phyloP scores from a whole-genome alignment of 2,888 invertebrate genomes.

The Dryobotodes eremita region DNA sequence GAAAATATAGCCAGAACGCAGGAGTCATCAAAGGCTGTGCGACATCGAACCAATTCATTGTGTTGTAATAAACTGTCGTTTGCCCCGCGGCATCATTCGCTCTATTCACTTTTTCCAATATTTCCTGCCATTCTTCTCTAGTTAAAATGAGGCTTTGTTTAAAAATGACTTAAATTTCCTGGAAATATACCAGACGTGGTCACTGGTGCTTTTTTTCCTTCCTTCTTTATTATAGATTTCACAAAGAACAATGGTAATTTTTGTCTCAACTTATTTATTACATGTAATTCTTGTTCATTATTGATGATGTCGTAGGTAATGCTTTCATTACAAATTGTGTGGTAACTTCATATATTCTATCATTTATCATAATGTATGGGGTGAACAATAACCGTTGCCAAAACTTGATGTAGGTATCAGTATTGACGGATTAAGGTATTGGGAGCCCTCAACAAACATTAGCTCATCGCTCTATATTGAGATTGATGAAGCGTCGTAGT shows the following conservation, averaged over 20 bases:
- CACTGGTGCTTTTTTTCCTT: slow-evolving; percentile 15
- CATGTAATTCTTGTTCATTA: not conserved
- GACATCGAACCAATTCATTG: slow-evolving; percentile 58
- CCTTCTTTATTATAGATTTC: slow-evolving; percentile 3
- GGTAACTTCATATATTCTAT: slow-evolving; percentile 9
- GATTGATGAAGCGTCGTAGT: slow-evolving; percentile 51
- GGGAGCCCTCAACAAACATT: slow-evolving; percentile 42
- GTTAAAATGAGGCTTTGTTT: slow-evolving; percentile 55
- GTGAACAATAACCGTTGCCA: slow-evolving; percentile 38
- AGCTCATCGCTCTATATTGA: slow-evolving; percentile 42
- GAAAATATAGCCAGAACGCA: slow-evolving; percentile 37
- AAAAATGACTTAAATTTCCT: slow-evolving; percentile 44
- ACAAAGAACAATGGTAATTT: slow-evolving; percentile 8
- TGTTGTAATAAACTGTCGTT: slow-evolving; percentile 59
- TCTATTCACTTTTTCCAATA: slow-evolving; percentile 52
- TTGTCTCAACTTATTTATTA: not conserved
- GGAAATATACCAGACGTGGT: slow-evolving; percentile 23
- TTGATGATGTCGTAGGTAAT: not conserved
- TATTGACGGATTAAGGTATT: slow-evolving; percentile 55
- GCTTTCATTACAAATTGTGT: not conserved
- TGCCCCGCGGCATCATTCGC: slow-evolving; percentile 24
- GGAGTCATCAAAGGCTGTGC: slow-evolving; percentile 51
- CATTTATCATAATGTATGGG: slow-evolving; percentile 35
- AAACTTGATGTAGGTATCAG: slow-evolving; percentile 52
- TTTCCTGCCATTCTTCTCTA: slow-evolving; percentile 35